Evolutionary conservation across 2,888 invertebrate species (phyloP), one percentile per base, ranked within the genome.

Genomic region (Meganola albula): DNA sequence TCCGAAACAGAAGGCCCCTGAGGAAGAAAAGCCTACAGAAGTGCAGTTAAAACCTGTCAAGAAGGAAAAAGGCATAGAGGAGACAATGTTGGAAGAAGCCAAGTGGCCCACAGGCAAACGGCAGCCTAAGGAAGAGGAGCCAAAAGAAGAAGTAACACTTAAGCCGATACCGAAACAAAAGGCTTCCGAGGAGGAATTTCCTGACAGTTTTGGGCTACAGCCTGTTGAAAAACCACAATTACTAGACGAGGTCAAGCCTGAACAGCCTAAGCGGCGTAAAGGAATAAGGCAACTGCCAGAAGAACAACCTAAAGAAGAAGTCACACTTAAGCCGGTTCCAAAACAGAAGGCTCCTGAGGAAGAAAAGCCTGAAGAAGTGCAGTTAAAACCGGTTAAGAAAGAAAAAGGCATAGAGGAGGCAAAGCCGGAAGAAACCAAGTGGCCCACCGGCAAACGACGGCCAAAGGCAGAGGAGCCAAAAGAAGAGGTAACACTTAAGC

Each of bases 331-430:
- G 28, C 38, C 34, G 38, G 37, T 47, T 61, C 48, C 56, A 9
- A 58, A 51, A 37, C 37, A 40, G 88, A 9, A 74, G 88, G 0
- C 88, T 84, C 78, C 84, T 74, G 27, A 87, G 72, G 74, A 87
- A 82, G 41, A 79, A 76, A 82, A 83, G 48, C 63, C 75, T 9
- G 73, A 82, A 48, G 76, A 83, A 48, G 66, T 80, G 1, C 50
- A 56, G 3, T 50, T 84, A 0, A 87, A 87, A 44, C 80, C 76
- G 11, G 56, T 43, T 0, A 47, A 40, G 11, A 48, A 74, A 23
- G 56, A 62, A 1, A 37, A 68, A 4, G 3, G 18, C 0, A 18
- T 37, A 2, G 39, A 40, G n/a, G 33, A 40, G 26, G 14, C 24
- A 3, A 28, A 30, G 25, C 33, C 11, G 11, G 33, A 14, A 24